Evolutionary conservation across 2,888 invertebrate genomes (phyloP).

Genomic region (Lasioglossum vierecki): DNA sequence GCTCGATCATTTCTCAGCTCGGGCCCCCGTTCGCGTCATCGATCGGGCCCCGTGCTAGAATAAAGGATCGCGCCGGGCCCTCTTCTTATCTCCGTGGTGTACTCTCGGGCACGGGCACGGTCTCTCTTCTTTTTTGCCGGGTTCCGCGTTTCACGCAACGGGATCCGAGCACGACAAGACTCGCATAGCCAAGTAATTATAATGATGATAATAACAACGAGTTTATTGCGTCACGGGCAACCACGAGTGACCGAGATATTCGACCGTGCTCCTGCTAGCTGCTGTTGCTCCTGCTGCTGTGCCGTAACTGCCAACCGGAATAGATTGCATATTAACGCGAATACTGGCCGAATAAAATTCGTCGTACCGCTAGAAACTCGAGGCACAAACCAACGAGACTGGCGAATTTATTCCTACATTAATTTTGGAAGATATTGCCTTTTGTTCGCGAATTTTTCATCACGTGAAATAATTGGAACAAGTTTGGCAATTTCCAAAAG

Average conservation of each 20-base stretch:
- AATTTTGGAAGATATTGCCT: background rate
- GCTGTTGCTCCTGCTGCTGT: background rate
- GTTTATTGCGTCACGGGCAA: conserved; percentile 5
- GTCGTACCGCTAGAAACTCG: background rate
- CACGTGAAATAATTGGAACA: background rate
- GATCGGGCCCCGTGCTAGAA: conserved; percentile 22
- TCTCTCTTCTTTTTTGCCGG: conserved; percentile 52
- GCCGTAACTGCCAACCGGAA: background rate
- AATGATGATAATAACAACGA: conserved; percentile 16
- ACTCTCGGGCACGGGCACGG: conserved; percentile 8
- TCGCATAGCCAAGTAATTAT: conserved; percentile 18
- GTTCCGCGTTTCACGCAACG: conserved; percentile 59
- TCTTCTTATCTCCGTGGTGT: conserved; percentile 39
- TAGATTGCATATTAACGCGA: conserved; percentile 1
- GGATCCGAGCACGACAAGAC: conserved; percentile 56
- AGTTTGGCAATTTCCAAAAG: background rate
- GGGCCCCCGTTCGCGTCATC: conserved; percentile 24
- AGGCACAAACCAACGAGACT: background rate
- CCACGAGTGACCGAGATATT: conserved; percentile 9
- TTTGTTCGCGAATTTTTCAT: no score
- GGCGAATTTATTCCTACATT: background rate
- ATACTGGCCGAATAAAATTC: background rate
- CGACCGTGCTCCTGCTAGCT: background rate
- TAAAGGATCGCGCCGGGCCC: background rate
- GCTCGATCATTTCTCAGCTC: conserved; percentile 32